Evolutionary conservation across 2,888 invertebrate genomes (phyloP), one percentile per base, ranked within the genome.

Genomic region (Furcula furcula): DNA sequence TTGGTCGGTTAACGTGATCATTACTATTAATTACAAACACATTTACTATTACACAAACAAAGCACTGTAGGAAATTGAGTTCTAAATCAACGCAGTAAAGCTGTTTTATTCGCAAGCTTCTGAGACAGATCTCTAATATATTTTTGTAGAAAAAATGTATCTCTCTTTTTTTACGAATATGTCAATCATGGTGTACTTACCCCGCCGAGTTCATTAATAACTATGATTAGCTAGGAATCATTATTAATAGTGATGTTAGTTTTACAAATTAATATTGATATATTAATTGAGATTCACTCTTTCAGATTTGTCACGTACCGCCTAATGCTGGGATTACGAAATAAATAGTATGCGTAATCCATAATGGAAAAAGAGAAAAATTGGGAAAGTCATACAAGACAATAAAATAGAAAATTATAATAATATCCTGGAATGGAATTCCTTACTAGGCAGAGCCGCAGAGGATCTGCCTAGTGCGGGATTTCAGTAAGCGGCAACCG

Each of bases 1-100:
- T 76, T 69, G 73, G 72, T 78, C 75, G 64, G 45, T 51, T 52
- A 46, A 46, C 50, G 56, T 55, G 40, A 55, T 61, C 52, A 60
- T 57, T 54, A 48, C 36, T 56, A 52, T 41, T 40, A 34, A 41
- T 47, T 41, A 15, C 18, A 29, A 40, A 22, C 31, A 36, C 23
- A 49, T 40, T 44, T 29, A 26, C 12, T 35, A 25, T 23, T 31
- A 21, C 10, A 31, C 27, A 23, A 16, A 7, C 5, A 10, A 11
- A 19, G 18, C 29, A 31, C 32, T 32, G 29, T 28, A 6, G 15
- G 14, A 14, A 26, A 14, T 4, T 14, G 26, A 26, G n/a, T 13
- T 26, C 14, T 26, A 14, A 14, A 4, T 9, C 26, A 3, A 7
- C 14, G 14, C 2, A 26, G 14, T 26, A 26, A 14, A 26, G n/a